A percentile compares a stretch with the other conserved stretches of the same genome.
phyloP scores from a whole-genome alignment of 1,140 invertebrate genomes.

The Drosophila dunni region DNA sequence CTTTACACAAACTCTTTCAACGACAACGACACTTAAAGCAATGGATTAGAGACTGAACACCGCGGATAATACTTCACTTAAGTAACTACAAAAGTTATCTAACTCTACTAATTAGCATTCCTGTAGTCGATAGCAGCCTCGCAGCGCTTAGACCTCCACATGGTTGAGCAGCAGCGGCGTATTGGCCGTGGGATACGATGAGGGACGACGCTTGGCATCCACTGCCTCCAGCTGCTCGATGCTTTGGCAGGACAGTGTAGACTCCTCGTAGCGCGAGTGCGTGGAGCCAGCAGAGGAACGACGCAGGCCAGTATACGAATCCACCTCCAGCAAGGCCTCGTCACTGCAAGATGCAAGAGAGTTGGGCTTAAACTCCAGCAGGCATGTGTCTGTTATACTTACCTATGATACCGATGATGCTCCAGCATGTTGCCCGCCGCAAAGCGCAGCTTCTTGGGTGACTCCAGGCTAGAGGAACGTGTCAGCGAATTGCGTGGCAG shows the following conservation, averaged over 20 bases:
- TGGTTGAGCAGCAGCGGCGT: slow-evolving; percentile 80
- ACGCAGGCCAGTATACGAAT: slow-evolving; percentile 81
- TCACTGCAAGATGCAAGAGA: slow-evolving; percentile 82
- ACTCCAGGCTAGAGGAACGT: slow-evolving; percentile 91
- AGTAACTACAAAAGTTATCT: slow-evolving; percentile 49
- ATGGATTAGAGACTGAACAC: slow-evolving; percentile 39
- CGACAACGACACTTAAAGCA: slow-evolving; percentile 67
- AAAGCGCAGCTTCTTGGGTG: slow-evolving; percentile 91
- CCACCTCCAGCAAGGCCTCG: slow-evolving; percentile 87
- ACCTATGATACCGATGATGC: slow-evolving; percentile 87
- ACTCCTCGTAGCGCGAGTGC: slow-evolving; percentile 78
- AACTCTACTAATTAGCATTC: slow-evolving; percentile 55
- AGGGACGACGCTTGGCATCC: slow-evolving; percentile 63
- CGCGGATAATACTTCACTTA: slow-evolving; percentile 50
- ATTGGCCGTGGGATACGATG: slow-evolving; percentile 78
- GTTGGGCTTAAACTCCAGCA: background rate
- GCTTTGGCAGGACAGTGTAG: slow-evolving; percentile 84
- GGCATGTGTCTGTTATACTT: no score
- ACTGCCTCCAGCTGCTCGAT: slow-evolving; percentile 76
- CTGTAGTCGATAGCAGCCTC: slow-evolving; percentile 32
- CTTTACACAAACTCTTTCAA: slow-evolving; percentile 26
- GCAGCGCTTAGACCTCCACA: slow-evolving; percentile 61
- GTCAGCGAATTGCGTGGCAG: slow-evolving; percentile 75
- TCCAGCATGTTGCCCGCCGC: slow-evolving; percentile 89
- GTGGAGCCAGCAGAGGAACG: slow-evolving; percentile 80